phyloP scores from a whole-genome alignment of 2,888 invertebrate species.

The Mesorhabditis spiculigera region DNA sequence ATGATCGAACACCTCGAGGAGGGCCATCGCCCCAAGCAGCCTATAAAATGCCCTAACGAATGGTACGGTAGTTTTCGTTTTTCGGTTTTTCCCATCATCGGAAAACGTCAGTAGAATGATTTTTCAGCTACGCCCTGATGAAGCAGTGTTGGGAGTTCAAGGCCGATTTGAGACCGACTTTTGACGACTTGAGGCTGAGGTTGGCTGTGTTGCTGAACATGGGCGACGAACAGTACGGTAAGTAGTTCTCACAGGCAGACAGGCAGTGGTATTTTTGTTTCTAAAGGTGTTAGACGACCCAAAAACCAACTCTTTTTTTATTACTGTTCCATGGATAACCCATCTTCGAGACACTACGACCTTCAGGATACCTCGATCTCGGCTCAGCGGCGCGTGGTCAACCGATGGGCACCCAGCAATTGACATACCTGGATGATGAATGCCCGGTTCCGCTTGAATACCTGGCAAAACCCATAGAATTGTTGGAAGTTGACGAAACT shows the following conservation, averaged over 20 bases:
- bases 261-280: too few species aligned
- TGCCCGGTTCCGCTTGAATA: not conserved
- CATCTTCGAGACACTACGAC: not conserved
- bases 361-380: not conserved
- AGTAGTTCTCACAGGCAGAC: not conserved
- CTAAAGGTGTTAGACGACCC: too few species aligned
- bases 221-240: constrained; percentile 38
- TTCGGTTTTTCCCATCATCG: too few species aligned
- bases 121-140: constrained; percentile 37
- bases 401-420: not conserved
- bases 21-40: constrained; percentile 35
- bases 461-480: not conserved
- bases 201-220: constrained; percentile 27
- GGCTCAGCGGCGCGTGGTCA: too few species aligned
- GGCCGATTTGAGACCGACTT: constrained; percentile 29
- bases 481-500: too few species aligned
- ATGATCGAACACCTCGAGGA: constrained; percentile 35
- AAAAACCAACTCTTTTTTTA: too few species aligned
- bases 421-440: not conserved
- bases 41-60: constrained; percentile 39
- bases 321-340: too few species aligned
- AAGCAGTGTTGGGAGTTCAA: constrained; percentile 27
- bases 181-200: constrained; percentile 20
- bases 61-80: constrained; percentile 21
- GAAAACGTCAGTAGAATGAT: not conserved